A percentile compares a stretch with the other conserved stretches of the same genome.
These are phyloP conservation scores for Chionoecetes opilio DNA, from an alignment of 1,140 invertebrate species.

Conservation along the genomic window DNA sequence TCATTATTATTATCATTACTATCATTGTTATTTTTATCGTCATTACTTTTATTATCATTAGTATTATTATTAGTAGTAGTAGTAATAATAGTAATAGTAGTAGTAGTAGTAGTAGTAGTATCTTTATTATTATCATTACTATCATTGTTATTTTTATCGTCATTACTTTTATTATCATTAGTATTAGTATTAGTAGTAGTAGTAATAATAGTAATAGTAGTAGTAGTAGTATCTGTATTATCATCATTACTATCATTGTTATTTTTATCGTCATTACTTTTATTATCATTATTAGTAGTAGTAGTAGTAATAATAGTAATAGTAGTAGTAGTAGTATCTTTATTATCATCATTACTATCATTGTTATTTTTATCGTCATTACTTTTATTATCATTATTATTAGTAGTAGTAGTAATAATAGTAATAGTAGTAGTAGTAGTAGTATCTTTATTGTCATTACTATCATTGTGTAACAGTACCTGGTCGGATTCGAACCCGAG, in stretches of 20 bases:
- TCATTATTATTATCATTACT: not conserved
- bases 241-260: not conserved
- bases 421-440: no score
- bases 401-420: no score
- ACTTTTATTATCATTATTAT: no score
- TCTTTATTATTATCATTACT: not conserved
- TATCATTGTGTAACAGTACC: no score
- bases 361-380: no score
- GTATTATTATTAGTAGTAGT: not conserved
- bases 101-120: not conserved
- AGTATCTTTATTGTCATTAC: no score
- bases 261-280: no score
- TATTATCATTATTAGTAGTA: no score
- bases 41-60: constrained; percentile 17
- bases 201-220: not conserved
- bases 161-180: not conserved
- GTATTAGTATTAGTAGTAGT: not conserved
- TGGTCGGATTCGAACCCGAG: no score
- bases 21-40: constrained; percentile 9
- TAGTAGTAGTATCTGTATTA: not conserved
- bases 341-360: no score
- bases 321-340: no score
- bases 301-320: no score
- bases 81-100: not conserved
- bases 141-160: not conserved